Percentiles rank a stretch among this genome's conserved stretches.
These are phyloP conservation scores for Athalia rosae DNA, from an alignment of 2,888 invertebrate genomes.

Conservation along the genomic window DNA sequence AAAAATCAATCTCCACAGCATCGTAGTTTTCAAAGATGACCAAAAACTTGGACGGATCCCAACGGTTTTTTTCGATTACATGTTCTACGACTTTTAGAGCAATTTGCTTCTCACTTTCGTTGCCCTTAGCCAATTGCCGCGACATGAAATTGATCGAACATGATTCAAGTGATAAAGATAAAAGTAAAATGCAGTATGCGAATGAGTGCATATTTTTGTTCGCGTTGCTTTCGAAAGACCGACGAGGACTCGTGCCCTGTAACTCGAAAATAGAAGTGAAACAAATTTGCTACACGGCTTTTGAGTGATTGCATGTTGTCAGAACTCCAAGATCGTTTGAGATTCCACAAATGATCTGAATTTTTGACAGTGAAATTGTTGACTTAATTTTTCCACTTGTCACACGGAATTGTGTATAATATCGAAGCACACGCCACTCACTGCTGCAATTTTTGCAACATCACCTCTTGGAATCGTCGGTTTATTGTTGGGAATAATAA, in stretches of 20 bases:
- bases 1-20: not conserved
- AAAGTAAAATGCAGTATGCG: not conserved
- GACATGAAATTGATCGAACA: not conserved
- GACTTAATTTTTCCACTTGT: not conserved
- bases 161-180: not conserved
- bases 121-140: not conserved
- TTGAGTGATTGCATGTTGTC: not conserved
- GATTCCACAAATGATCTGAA: not conserved
- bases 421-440: not conserved
- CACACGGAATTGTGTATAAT: not conserved
- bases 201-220: not conserved
- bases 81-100: not conserved
- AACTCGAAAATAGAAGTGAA: no score
- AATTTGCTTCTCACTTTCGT: not conserved
- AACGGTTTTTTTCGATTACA: not conserved
- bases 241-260: not conserved
- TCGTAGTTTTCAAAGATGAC: slow-evolving; percentile 2
- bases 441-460: no score
- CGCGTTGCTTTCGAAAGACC: not conserved
- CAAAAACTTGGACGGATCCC: slow-evolving; percentile 6
- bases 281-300: not conserved
- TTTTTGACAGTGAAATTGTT: not conserved
- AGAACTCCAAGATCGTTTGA: not conserved
- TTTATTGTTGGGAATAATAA: no score
- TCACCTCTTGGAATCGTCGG: no score